Percentiles rank a stretch among this genome's conserved stretches.
Evolutionary conservation across 2,113 vertebrate genomes (phyloP).

Genomic region (Hassar affinis): DNA sequence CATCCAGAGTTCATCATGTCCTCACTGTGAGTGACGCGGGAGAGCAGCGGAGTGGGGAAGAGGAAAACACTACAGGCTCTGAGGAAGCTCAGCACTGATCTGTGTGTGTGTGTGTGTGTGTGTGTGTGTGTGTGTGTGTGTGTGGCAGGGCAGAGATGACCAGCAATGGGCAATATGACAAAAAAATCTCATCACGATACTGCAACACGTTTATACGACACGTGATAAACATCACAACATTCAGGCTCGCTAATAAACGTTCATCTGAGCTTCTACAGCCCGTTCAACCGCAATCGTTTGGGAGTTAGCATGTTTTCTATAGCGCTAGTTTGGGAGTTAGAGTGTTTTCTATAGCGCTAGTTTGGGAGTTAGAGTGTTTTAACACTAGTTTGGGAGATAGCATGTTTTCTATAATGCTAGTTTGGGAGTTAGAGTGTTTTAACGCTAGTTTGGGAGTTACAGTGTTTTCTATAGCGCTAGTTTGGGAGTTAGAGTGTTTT

Average conservation of each 20-base stretch:
- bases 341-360: too few species aligned
- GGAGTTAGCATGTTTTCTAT: neutral
- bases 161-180: neutral
- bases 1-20: conserved; percentile 1
- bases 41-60: neutral
- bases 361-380: too few species aligned
- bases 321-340: too few species aligned
- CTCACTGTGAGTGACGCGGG: conserved; percentile 8
- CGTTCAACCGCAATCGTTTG: neutral
- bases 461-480: too few species aligned
- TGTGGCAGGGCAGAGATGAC: neutral
- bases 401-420: too few species aligned
- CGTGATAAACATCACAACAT: neutral
- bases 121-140: neutral
- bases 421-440: too few species aligned
- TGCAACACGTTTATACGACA: neutral
- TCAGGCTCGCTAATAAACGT: too few species aligned
- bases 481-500: too few species aligned
- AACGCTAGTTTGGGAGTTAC: too few species aligned
- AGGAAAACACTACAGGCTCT: conserved; percentile 18
- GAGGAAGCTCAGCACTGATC: neutral
- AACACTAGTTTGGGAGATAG: too few species aligned
- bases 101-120: neutral
- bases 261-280: neutral
- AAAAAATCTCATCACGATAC: neutral